A percentile compares a stretch with the other conserved stretches of the same genome.
These are phyloP conservation scores for Andrena bicolor DNA, from an alignment of 2,888 invertebrate species.

Conservation along the genomic window DNA sequence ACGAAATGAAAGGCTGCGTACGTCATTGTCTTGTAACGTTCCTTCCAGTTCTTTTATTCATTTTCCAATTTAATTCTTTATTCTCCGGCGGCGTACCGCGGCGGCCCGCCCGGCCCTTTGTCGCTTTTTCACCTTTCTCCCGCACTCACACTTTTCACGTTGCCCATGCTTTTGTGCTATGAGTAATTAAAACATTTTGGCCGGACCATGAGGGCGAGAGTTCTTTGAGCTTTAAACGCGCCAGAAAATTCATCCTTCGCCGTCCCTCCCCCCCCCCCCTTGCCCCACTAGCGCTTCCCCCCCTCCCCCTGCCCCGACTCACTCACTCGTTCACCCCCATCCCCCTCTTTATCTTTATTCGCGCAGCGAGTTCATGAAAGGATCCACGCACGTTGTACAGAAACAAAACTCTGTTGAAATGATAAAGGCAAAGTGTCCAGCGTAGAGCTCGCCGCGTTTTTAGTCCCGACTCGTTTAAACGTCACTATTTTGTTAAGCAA, in stretches of 20 bases:
- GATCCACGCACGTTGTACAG: slow-evolving; percentile 48
- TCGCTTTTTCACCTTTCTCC: slow-evolving; percentile 66
- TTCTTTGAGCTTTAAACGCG: slow-evolving; percentile 74
- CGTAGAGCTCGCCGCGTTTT: slow-evolving; percentile 10
- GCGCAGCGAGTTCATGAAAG: slow-evolving; percentile 49
- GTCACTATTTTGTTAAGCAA: slow-evolving; percentile 33
- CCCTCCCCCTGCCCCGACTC: not conserved
- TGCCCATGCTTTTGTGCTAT: slow-evolving; percentile 75
- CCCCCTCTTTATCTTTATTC: slow-evolving; percentile 12
- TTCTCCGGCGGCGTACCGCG: slow-evolving; percentile 44
- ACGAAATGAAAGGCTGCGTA: slow-evolving; percentile 52
- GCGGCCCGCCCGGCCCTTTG: slow-evolving; percentile 56
- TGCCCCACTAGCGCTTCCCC: not conserved
- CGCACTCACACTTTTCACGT: slow-evolving; percentile 61
- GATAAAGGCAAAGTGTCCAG: slow-evolving; percentile 54
- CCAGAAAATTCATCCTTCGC: slow-evolving; percentile 71
- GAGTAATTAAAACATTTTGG: slow-evolving; percentile 81
- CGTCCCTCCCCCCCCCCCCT: not conserved
- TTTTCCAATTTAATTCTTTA: slow-evolving; percentile 72
- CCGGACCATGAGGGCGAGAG: slow-evolving; percentile 64
- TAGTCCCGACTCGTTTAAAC: slow-evolving; percentile 23
- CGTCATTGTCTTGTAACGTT: slow-evolving; percentile 60
- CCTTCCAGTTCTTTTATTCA: slow-evolving; percentile 39
- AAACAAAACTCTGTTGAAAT: slow-evolving; percentile 60
- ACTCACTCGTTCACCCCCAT: not conserved